phyloP scores from a whole-genome alignment of 2,797 vertebrate species.

The Paramormyrops hopkinsi region DNA sequence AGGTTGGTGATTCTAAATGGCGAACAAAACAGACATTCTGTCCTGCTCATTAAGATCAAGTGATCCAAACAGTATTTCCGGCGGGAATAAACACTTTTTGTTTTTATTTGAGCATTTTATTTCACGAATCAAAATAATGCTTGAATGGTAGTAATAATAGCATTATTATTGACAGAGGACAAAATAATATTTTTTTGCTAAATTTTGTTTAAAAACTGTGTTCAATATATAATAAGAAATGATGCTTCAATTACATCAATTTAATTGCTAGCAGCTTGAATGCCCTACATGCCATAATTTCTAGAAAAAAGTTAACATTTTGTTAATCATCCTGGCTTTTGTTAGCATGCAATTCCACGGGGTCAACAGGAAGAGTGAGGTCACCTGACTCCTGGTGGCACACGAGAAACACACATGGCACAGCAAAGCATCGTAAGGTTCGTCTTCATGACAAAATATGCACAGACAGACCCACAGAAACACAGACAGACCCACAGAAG shows the following conservation, averaged over 20 bases:
- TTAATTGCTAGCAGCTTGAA: neutral
- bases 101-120: neutral
- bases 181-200: neutral
- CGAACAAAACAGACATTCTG: neutral
- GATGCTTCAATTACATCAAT: neutral
- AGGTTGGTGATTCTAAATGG: neutral
- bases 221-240: neutral
- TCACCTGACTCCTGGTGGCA: neutral
- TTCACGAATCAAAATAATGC: neutral
- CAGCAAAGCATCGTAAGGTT: neutral
- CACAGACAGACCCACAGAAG: too few species aligned
- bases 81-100: neutral
- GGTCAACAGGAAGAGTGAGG: neutral
- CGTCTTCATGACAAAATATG: neutral
- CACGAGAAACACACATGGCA: neutral
- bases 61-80: neutral
- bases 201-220: neutral
- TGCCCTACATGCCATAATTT: neutral
- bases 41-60: neutral
- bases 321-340: neutral
- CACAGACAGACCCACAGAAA: neutral
- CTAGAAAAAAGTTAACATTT: neutral
- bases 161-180: neutral
- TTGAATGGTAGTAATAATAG: neutral
- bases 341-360: neutral